Base-by-base conservation (phyloP, 2,797 vertebrate species). In the Brotogeris chrysoptera region DNA sequence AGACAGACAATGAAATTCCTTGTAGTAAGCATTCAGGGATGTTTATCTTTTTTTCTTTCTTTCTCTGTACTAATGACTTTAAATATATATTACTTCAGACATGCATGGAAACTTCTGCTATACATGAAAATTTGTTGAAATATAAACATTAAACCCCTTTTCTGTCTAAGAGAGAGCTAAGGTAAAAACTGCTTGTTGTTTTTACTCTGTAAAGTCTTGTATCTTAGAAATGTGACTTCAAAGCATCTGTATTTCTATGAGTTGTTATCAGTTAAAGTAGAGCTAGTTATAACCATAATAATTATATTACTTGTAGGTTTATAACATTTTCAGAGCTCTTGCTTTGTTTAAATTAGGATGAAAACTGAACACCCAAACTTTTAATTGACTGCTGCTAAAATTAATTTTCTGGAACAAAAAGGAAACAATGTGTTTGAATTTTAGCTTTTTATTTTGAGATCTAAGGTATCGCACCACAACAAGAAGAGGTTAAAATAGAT, bases 341-440 rank as follows among this genome's bases (percentile, higher is more conserved):
- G 10, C 53, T 88, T 80, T 90, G 41, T 66, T 84, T 61, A 65
- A 90, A 78, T 86, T 74, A 38, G 38, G 43, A 66, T 94, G 73
- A 84, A 81, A 84, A 86, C 17, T 5, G 43, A 80, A 49, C 24
- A 80, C 34, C 34, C 52, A 44, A 69, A 61, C 30, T 78, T 80
- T 21, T 68, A 70, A 93, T 66, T 47, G n/a, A 69, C 47, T 25
- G 46, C 72, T 88, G 61, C 80, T 61, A 34, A 92, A 84, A 46
- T 65, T 46, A 72, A 76, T 93, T 84, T 94, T 79, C 78, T 93
- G 80, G 49, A 92, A 84, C 66, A 86, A 57, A 87, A 88, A 74
- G 14, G 52, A 61, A 86, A 76, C 5, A 1, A 25, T 5, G 10
- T 39, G 53, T 86, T 90, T 72, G 73, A 69, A 72, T 92, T 76